Base-by-base conservation (phyloP, 2,797 vertebrate species). In the Hybognathus amarus region DNA sequence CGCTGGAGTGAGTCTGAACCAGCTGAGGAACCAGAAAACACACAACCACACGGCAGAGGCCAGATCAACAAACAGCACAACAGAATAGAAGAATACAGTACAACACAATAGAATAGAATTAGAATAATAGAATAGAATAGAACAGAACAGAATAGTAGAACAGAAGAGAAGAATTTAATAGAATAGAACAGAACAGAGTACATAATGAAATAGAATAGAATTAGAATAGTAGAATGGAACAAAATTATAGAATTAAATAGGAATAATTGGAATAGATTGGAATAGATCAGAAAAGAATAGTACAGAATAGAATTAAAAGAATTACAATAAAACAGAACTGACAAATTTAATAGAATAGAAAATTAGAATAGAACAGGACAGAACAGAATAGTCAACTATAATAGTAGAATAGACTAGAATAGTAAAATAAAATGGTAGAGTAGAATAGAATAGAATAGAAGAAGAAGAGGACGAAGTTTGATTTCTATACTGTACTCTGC, bases 1-100 rank as follows among this genome's bases (percentile, higher is more conserved):
- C 89, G 24, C 88, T 83, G 86, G 89, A 87, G 42, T 98, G 97
- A 82, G 92, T 91, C 87, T 96, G 95, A 86, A 97, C 92, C 87
- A 97, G 75, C 98, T 99, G 89, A 1, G 6, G 61, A 64, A 4
- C 38, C 1, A 5, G 1, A 59, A 22, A 30, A 81, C 27, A 77
- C 59, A 77, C 59, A n/a, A 38, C 33, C 30, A 27, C 59, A 61
- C 1, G 4, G 11, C 54, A 56, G 3, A 59, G 2, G 30, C 11
- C 24, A 24, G 4, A n/a, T 66, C 68, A 47, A 50, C 42, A 45
- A 47, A 36, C 5, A 36, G 4, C 4, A 38, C 7, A 8, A 2
- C 38, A 40, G 38, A 40, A 40, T 0, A 8, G 38, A 8, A 42
- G 2, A 42, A 33, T 33, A 33, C 30, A 33, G 3, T 3, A 33